These are phyloP conservation scores for Drosophila leonis DNA, from an alignment of 2,888 invertebrate species.

Conservation along the genomic window DNA sequence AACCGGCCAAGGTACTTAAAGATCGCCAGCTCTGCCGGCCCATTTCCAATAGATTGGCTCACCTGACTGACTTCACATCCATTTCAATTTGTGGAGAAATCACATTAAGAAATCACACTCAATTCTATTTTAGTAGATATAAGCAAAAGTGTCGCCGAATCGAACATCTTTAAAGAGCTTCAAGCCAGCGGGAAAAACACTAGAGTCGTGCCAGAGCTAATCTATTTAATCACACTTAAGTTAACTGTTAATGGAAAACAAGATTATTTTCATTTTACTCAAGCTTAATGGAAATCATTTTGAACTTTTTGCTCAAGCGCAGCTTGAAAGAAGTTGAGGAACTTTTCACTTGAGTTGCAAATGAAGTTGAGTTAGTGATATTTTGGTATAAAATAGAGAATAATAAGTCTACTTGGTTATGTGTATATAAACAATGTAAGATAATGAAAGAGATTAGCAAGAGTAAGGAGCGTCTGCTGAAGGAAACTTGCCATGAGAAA, in stretches of 20 bases:
- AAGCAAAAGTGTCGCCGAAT: background rate
- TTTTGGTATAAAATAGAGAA: too few relatives aligned
- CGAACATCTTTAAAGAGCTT: background rate
- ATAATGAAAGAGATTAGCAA: too few relatives aligned
- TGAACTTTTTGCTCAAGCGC: background rate
- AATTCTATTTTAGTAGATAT: background rate
- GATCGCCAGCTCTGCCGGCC: background rate
- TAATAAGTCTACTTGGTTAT: too few relatives aligned
- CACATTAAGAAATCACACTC: slow-evolving; percentile 5
- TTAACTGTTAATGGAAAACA: slow-evolving; percentile 6
- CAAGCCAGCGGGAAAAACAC: background rate
- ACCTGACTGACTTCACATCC: background rate
- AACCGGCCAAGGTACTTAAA: slow-evolving; percentile 54
- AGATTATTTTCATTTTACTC: background rate
- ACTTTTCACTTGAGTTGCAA: background rate
- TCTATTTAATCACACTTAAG: slow-evolving; percentile 1
- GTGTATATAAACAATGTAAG: too few relatives aligned
- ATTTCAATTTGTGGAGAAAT: slow-evolving; percentile 22
- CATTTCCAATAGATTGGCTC: background rate
- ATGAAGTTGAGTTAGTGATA: too few relatives aligned
- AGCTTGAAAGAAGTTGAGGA: background rate
- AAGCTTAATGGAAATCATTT: background rate
- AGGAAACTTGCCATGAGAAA: too few relatives aligned
- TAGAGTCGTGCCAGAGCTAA: background rate
- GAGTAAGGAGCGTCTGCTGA: too few relatives aligned